Percentiles rank a stretch among this genome's conserved stretches.
Evolutionary conservation across 1,140 invertebrate species (phyloP).

Genomic region (Manduca sexta): DNA sequence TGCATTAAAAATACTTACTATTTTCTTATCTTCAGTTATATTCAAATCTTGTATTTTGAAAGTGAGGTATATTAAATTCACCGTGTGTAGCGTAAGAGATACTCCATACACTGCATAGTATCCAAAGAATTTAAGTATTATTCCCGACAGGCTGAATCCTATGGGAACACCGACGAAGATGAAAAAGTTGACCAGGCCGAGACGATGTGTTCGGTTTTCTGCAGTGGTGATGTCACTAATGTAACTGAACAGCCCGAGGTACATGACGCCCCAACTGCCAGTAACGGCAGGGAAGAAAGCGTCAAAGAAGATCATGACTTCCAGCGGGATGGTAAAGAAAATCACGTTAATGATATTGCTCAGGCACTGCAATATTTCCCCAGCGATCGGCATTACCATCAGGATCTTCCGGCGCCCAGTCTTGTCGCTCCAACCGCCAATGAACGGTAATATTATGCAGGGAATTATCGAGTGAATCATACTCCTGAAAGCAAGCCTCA

Average conservation of each 20-base stretch:
- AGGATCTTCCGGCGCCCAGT: not conserved
- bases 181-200: not conserved
- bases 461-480: not conserved
- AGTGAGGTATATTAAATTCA: not conserved
- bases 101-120: not conserved
- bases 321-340: not conserved
- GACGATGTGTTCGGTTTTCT: not conserved
- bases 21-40: not conserved
- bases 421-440: slow-evolving; percentile 1
- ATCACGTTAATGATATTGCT: not conserved
- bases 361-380: not conserved
- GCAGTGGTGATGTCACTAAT: not conserved
- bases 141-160: not conserved
- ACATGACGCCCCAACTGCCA: not conserved
- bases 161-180: not conserved
- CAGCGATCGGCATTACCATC: not conserved
- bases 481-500: not conserved
- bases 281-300: not conserved
- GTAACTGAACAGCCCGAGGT: not conserved
- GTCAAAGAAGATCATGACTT: not conserved
- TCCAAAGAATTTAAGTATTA: not conserved
- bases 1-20: not conserved
- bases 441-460: not conserved
- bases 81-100: not conserved
- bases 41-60: not conserved